Base-by-base conservation (phyloP, 1,140 invertebrate genomes). In the Atta colombica region DNA sequence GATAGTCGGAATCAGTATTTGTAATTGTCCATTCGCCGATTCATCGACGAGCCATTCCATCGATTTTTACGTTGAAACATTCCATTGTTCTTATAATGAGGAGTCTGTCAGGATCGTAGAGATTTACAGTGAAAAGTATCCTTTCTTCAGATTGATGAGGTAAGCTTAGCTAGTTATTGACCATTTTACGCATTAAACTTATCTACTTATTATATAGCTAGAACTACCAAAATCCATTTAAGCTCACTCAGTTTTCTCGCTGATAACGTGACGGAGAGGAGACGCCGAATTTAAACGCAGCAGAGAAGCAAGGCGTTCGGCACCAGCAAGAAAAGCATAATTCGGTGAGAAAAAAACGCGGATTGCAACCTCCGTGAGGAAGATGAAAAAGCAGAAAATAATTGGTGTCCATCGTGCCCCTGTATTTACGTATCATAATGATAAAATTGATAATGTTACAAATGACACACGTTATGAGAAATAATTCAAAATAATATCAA, bases 381-480 rank as follows among this genome's bases (percentile, higher is more conserved):
- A 63, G 71, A 88, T 58, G 84, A 71, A 68, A 69, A 68, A 51
- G 28, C 61, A 53, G 58, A 45, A 78, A 68, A 74, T 90, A 81
- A 86, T 90, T 78, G 85, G 90, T 88, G 88, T 92, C 86, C 89
- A 90, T 91, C 93, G 94, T 94, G 92, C 93, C 92, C 93, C 92
- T 93, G 92, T 93, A 94, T 94, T 94, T 93, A 94, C 94, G 90
- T 95, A 94, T 94, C 94, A 94, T 95, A 94, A 93, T 92, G 89
- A 90, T 92, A 94, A 91, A 91, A 93, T 93, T 88, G 89, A 94
- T 94, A 94, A 94, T 93, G 91, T 94, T 94, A 95, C 92, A 93
- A 94, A 92, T 35, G 39, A 91, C 93, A 94, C 94, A 94, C 94
- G 94, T 94, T 93, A 94, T 90, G 69, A 91, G 81, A 63, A 88